Base-by-base conservation (phyloP, 2,113 vertebrate genomes). In the Conger conger region DNA sequence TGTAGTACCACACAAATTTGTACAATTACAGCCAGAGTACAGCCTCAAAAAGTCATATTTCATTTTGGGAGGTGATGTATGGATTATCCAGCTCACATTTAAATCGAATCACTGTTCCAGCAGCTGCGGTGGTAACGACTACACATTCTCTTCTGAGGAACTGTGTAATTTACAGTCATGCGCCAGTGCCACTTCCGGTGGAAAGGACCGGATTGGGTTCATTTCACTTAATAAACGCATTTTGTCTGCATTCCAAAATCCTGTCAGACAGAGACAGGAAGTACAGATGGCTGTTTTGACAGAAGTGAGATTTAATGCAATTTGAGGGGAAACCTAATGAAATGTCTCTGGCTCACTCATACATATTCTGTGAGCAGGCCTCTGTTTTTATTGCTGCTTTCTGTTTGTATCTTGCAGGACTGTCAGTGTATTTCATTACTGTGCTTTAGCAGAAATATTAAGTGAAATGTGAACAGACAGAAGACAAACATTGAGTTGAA, bases 201-300 rank as follows among this genome's bases (percentile, higher is more conserved):
- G 27, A 73, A 73, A 73, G 20, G 27, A 73, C 30, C n/a, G n/a
- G 68, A 73, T 30, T n/a, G 68, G 68, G 57, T 63, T 63, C 57
- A 63, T 23, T 63, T 63, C 57, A 63, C 27, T 27, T 63, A 63
- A 63, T 63, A 27, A 63, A 63, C 3, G 57, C 57, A 63, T 73
- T 33, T 30, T 73, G 27, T 33, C 68, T 73, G 50, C 40, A 57
- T 42, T 57, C 30, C 5, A 60, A 57, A 16, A 30, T 18, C 3
- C 11, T 57, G 80, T 36, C 80, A 36, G n/a, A 33, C 33, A 37
- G 3, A 36, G 50, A 82, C 30, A 54, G 30, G 54, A 6, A 54
- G 40, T 82, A 36, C 50, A 57, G 80, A 82, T 60, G 45, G 50
- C 80, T 57, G 15, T 82, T 35, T 57, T 82, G 80, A 82, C 80